These are phyloP conservation scores for Montipora capitata DNA, from an alignment of 92 coral and sea anemone genomes.

Conservation along the genomic window DNA sequence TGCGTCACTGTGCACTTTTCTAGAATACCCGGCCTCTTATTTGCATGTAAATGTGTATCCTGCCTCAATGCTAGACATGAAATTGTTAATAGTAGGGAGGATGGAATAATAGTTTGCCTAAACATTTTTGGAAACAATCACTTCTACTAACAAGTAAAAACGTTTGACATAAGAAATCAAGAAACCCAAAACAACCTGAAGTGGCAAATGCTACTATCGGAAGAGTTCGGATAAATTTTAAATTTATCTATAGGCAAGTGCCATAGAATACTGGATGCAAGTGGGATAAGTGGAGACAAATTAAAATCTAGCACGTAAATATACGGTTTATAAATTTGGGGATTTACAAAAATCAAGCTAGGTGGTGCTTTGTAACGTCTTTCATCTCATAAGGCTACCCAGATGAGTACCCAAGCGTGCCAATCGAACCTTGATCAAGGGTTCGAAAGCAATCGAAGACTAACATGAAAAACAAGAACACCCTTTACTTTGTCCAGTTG, in stretches of 20 bases:
- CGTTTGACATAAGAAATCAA: neutral
- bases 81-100: neutral
- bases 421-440: slow-evolving; percentile 14
- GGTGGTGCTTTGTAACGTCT: slow-evolving; percentile 11
- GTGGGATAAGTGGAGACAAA: neutral
- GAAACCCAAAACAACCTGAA: neutral
- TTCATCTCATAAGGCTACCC: slow-evolving; percentile 6
- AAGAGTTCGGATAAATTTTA: slow-evolving; percentile 2
- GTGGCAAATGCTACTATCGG: neutral
- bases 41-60: neutral
- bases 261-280: neutral
- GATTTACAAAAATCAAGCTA: slow-evolving; percentile 10
- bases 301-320: neutral
- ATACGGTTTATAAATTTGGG: neutral
- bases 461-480: neutral
- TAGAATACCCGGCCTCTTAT: neutral
- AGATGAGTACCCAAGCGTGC: slow-evolving; percentile 40
- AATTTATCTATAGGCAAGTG: neutral
- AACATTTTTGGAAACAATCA: slow-evolving; percentile 2
- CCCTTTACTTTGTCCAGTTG: neutral
- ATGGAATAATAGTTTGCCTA: neutral
- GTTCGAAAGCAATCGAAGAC: slow-evolving; percentile 7
- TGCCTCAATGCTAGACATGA: neutral
- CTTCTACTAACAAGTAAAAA: slow-evolving; percentile 25
- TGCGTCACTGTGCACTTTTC: neutral